Base-by-base conservation (phyloP, 2,113 vertebrate genomes). In the Sturnira hondurensis region DNA sequence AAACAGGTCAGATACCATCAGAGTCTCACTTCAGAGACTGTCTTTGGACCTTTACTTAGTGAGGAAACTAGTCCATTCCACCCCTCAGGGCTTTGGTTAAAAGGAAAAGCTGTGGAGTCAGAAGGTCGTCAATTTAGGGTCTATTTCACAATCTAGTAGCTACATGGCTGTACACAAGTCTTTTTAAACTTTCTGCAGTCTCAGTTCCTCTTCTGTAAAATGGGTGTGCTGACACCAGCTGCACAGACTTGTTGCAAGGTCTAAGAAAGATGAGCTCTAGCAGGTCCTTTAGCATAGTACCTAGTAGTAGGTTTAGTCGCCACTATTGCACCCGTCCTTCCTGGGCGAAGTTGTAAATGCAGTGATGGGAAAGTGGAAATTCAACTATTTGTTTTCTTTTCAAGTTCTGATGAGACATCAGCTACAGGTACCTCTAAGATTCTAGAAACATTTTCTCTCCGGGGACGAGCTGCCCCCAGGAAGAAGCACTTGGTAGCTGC, bases 321-420 rank as follows among this genome's bases (percentile, higher is more conserved):
- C 50, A 14, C 8, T 7, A 0, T 17, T 4, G 2, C 15, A 2
- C 14, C 54, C 11, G 14, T 0, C 47, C 4, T 5, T 43, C 36
- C 20, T 6, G 41, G 47, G 36, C 22, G 43, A 50, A 68, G 36
- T 10, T 13, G 15, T 14, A 43, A 65, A 33, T 1, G 5, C n/a
- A 52, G 15, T 14, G 45, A 71, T 4, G 26, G 28, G 19, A 77
- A 88, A 47, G 54, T 38, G 33, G 16, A 86, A 41, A 68, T 33
- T 58, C 24, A 52, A 13, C 26, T n/a, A 0, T 1, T 6, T n/a
- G 50, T 58, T 71, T 89, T 15, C 38, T 74, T 88, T 65, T 71
- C 22, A 14, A 22, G 19, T 17, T 92, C 36, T 52, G 50, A 67
- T 52, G 45, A 76, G 16, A 24, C 20, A 70, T 63, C 5, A n/a